Conservation (phyloP, 2,888 invertebrate genomes). For the Pristionchus mayeri region DNA sequence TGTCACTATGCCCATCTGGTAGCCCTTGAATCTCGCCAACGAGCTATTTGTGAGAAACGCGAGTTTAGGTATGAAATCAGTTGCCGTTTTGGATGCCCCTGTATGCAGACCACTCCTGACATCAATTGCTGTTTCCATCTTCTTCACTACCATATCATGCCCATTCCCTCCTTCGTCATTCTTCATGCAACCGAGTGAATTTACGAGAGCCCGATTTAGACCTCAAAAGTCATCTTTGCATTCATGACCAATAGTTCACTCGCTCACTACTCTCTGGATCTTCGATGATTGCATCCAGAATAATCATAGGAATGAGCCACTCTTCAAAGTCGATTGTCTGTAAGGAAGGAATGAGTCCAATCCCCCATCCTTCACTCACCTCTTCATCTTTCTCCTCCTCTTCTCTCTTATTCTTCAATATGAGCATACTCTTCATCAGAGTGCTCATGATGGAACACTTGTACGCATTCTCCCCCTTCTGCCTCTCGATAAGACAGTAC, state of each 20-base stretch:
- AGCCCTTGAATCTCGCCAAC: too few species aligned
- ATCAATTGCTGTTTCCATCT: conserved; percentile 40
- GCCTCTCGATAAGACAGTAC: conserved; percentile 31
- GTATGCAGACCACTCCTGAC: too few species aligned
- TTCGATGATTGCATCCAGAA: conserved; percentile 28
- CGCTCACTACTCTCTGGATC: conserved; percentile 41
- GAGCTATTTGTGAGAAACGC: too few species aligned
- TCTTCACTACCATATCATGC: background rate
- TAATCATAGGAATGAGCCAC: conserved; percentile 23
- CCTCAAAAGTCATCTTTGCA: background rate
- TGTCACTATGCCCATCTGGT: too few species aligned
- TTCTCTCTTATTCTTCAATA: background rate
- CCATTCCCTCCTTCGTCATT: background rate
- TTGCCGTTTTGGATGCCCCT: too few species aligned
- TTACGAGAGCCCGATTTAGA: background rate
- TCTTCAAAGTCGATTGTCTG: background rate
- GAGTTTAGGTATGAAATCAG: too few species aligned
- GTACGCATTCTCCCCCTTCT: conserved; percentile 11
- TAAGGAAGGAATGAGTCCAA: background rate
- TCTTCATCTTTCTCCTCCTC: background rate
- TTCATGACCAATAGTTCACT: background rate
- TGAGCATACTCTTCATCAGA: background rate
- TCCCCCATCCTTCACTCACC: background rate
- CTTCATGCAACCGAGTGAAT: conserved; percentile 1
- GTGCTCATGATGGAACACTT: conserved; percentile 27